phyloP scores from a whole-genome alignment of 2,888 invertebrate species.

The Spisula subtruncata region DNA sequence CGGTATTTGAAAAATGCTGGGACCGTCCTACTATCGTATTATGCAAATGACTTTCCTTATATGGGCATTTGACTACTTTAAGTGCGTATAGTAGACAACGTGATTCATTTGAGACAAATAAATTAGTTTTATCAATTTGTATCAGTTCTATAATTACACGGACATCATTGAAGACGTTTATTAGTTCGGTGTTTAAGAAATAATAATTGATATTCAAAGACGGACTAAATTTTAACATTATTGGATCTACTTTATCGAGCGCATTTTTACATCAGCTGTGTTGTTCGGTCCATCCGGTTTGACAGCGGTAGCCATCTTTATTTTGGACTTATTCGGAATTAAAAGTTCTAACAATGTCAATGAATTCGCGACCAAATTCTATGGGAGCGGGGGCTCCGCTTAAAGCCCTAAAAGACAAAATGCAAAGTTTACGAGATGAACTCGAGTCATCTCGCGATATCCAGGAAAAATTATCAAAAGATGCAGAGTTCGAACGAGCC shows the following conservation, averaged over 20 bases:
- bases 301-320: slow-evolving; percentile 66
- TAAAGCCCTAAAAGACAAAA: slow-evolving; percentile 99
- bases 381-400: slow-evolving; percentile 90
- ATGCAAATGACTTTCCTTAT: slow-evolving; percentile 59
- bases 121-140: neutral
- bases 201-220: neutral
- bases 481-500: neutral
- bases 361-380: slow-evolving; percentile 52
- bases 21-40: slow-evolving; percentile 35
- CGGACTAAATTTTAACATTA: neutral
- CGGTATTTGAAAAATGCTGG: slow-evolving; percentile 55
- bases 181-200: neutral
- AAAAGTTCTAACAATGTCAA: slow-evolving; percentile 51
- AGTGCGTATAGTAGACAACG: neutral
- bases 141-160: neutral
- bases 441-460: slow-evolving; percentile 99
- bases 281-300: slow-evolving; percentile 67
- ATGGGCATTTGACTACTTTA: slow-evolving; percentile 46
- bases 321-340: slow-evolving; percentile 48
- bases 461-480: slow-evolving; percentile 97
- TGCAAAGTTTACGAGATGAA: slow-evolving; percentile 99
- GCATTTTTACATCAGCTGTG: slow-evolving; percentile 1
- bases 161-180: neutral
- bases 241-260: slow-evolving; percentile 47
- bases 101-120: neutral